These are phyloP conservation scores for Brachionus calyciflorus DNA, from an alignment of 1,140 invertebrate genomes.

Conservation along the genomic window DNA sequence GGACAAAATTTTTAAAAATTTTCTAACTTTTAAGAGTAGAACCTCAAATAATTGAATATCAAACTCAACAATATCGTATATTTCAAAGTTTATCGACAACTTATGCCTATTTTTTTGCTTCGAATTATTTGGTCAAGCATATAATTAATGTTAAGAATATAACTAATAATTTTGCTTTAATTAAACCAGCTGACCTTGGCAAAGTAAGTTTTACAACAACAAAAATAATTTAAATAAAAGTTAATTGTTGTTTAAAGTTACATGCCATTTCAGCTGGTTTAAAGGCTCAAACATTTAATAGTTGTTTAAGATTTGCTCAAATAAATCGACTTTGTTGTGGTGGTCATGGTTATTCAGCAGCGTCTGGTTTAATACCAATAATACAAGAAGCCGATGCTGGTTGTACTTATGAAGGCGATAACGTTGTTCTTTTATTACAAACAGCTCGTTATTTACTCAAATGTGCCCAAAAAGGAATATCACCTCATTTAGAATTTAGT, in stretches of 20 bases:
- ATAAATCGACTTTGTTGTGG: constrained; percentile 78
- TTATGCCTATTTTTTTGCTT: constrained; percentile 73
- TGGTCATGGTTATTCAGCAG: constrained; percentile 84
- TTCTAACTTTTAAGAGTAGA: constrained; percentile 76
- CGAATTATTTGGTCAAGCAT: constrained; percentile 65
- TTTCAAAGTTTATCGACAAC: constrained; percentile 75
- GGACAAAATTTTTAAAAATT: constrained; percentile 41
- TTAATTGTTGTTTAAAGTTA: constrained; percentile 60
- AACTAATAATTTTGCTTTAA: constrained; percentile 29
- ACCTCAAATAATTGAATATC: constrained; percentile 83
- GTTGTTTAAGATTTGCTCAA: constrained; percentile 72
- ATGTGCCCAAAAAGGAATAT: constrained; percentile 34
- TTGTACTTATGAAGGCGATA: constrained; percentile 91
- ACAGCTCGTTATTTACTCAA: constrained; percentile 68
- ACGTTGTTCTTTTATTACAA: constrained; percentile 83
- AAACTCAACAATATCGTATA: constrained; percentile 86
- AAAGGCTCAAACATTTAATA: constrained; percentile 78
- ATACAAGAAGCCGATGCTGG: constrained; percentile 78
- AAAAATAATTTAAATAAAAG: background rate
- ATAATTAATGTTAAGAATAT: constrained; percentile 9
- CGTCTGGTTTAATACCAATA: constrained; percentile 76
- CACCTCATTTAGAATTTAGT: constrained; percentile 3
- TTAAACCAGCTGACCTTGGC: constrained; percentile 61
- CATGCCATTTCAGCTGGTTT: constrained; percentile 84
- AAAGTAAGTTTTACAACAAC: background rate